Percentiles rank a stretch among this genome's conserved stretches.
Conservation (phyloP, 2,113 vertebrate species). For the Camarhynchus parvulus region DNA sequence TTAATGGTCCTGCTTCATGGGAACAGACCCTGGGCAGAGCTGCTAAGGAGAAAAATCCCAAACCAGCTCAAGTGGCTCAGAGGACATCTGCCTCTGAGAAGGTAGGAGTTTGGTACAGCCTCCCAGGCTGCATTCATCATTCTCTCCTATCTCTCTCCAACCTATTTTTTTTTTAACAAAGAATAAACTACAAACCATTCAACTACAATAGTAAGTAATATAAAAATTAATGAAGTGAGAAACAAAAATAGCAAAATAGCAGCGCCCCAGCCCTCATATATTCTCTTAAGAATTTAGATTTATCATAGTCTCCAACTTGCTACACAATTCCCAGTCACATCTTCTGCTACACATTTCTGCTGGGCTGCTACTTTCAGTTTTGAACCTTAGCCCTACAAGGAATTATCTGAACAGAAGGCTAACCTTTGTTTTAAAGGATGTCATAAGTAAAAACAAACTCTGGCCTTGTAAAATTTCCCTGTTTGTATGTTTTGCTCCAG, state of each 20-base stretch:
- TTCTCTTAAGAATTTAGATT: background rate
- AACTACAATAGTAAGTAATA: background rate
- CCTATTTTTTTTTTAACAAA: background rate
- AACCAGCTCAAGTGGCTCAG: background rate
- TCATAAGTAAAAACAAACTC: conserved; percentile 2
- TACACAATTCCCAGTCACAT: background rate
- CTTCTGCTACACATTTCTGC: background rate
- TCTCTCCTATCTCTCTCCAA: background rate
- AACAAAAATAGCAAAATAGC: background rate
- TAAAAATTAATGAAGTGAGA: background rate
- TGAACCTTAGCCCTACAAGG: background rate
- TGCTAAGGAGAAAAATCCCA: background rate
- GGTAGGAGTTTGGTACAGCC: background rate
- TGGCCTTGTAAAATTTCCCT: background rate
- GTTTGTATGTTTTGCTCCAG: background rate
- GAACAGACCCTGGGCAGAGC: background rate
- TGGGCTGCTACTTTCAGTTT: background rate
- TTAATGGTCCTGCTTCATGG: background rate
- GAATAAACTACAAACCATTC: background rate
- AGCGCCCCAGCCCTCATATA: background rate
- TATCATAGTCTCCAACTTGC: background rate
- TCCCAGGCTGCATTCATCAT: background rate
- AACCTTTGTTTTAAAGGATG: background rate
- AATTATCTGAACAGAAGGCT: background rate
- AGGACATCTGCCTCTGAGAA: background rate